Percentiles rank a stretch among this genome's conserved stretches.
These are phyloP conservation scores for Coelogynopora nodosa DNA, from an alignment of 2,888 invertebrate species.

Conservation along the genomic window DNA sequence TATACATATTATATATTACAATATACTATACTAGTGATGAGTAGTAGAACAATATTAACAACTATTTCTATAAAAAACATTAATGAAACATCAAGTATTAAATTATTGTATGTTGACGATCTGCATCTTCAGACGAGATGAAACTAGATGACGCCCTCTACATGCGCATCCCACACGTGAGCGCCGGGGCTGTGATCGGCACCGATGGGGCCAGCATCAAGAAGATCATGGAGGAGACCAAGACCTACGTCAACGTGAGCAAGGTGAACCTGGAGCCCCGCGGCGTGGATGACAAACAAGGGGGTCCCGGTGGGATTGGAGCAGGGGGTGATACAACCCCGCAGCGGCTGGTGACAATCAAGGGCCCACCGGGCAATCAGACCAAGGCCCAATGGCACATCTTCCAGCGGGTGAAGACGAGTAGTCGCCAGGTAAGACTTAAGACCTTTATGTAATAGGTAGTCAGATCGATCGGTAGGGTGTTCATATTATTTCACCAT, in stretches of 20 bases:
- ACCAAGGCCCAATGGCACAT: not conserved
- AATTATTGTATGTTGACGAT: not conserved
- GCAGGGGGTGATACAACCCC: too few species aligned
- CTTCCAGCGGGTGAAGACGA: not conserved
- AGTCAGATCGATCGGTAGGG: too few species aligned
- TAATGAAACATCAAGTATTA: too few species aligned
- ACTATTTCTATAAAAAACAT: too few species aligned
- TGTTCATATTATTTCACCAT: too few species aligned
- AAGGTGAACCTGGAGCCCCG: not conserved
- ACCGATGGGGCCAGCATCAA: not conserved
- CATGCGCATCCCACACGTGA: constrained; percentile 8
- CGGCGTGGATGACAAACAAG: not conserved
- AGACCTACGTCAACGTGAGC: constrained; percentile 23
- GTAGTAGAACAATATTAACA: too few species aligned
- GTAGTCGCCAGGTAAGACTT: not conserved
- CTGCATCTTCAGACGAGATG: not conserved
- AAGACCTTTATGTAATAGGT: too few species aligned
- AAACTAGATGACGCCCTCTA: not conserved
- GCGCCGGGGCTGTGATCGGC: constrained; percentile 10
- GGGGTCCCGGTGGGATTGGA: too few species aligned
- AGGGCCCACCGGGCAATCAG: not conserved
- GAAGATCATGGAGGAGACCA: constrained; percentile 18
- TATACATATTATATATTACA: too few species aligned
- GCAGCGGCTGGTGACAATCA: not conserved
- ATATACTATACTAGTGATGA: too few species aligned